A percentile compares a stretch with the other conserved stretches of the same genome.
These are phyloP conservation scores for Myzus persicae DNA, from an alignment of 1,140 invertebrate species.

Conservation along the genomic window DNA sequence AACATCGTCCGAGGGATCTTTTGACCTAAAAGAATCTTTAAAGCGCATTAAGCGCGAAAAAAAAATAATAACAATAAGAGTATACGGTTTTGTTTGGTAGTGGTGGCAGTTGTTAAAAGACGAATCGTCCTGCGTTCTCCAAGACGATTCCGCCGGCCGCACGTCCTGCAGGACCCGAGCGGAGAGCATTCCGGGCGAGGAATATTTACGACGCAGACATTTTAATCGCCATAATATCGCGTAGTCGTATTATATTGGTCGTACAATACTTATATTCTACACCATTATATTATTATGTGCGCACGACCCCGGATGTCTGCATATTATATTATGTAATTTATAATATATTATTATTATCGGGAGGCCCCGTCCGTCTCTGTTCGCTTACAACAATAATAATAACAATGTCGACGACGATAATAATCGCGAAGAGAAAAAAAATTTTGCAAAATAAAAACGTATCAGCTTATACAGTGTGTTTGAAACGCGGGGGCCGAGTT, in stretches of 20 bases:
- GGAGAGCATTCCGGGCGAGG: background rate
- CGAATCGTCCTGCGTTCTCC: too few relatives aligned
- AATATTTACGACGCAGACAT: slow-evolving; percentile 48
- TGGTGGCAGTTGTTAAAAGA: background rate
- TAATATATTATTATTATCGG: too few relatives aligned
- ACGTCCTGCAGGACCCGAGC: background rate
- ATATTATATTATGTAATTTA: background rate
- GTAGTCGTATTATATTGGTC: background rate
- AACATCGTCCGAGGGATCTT: background rate
- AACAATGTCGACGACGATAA: too few relatives aligned
- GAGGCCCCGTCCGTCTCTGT: too few relatives aligned
- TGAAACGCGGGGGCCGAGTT: background rate
- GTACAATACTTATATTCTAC: background rate
- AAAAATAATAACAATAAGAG: background rate
- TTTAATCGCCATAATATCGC: slow-evolving; percentile 21
- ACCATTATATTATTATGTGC: background rate
- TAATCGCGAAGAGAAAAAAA: too few relatives aligned
- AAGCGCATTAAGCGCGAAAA: background rate
- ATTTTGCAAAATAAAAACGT: too few relatives aligned
- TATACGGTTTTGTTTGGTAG: background rate
- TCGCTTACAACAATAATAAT: too few relatives aligned
- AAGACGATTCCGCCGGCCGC: background rate
- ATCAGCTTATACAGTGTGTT: background rate
- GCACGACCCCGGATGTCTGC: background rate
- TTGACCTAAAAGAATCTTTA: slow-evolving; percentile 37